These are phyloP conservation scores for Netelia fuscicornis DNA, from an alignment of 2,888 invertebrate genomes.

Conservation along the genomic window DNA sequence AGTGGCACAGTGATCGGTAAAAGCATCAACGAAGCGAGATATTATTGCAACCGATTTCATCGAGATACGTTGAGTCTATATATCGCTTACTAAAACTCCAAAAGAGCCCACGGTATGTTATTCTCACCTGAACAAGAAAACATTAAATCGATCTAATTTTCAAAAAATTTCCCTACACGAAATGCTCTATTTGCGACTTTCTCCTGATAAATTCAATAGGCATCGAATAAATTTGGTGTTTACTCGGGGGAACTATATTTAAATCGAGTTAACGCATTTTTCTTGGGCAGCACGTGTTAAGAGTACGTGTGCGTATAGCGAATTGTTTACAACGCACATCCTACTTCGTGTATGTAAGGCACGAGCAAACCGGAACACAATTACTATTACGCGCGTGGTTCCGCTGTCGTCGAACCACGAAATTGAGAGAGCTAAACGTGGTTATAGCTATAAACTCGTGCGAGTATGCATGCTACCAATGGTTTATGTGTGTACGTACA, in stretches of 20 bases:
- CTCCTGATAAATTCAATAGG: too few relatives aligned
- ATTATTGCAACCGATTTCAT: neutral
- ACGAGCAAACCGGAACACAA: conserved; percentile 13
- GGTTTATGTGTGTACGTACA: neutral
- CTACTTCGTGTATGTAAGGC: neutral
- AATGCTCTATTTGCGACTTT: too few relatives aligned
- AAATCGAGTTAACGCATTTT: neutral
- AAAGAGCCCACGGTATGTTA: neutral
- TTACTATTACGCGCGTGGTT: conserved; percentile 47
- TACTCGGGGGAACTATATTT: too few relatives aligned
- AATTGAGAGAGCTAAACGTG: conserved; percentile 59
- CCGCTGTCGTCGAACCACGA: conserved; percentile 50
- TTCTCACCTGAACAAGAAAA: neutral
- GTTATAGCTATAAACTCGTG: conserved; percentile 34
- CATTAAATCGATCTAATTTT: neutral
- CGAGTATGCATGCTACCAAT: conserved; percentile 1
- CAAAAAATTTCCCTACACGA: too few relatives aligned
- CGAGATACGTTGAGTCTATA: neutral
- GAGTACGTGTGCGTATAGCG: neutral
- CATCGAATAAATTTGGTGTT: too few relatives aligned
- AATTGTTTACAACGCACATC: neutral
- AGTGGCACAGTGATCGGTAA: neutral
- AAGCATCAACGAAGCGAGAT: conserved; percentile 10
- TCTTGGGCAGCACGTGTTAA: neutral
- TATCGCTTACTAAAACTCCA: neutral